Evolutionary conservation across 2,888 invertebrate genomes (phyloP).

Genomic region (Eupithecia dodoneata): DNA sequence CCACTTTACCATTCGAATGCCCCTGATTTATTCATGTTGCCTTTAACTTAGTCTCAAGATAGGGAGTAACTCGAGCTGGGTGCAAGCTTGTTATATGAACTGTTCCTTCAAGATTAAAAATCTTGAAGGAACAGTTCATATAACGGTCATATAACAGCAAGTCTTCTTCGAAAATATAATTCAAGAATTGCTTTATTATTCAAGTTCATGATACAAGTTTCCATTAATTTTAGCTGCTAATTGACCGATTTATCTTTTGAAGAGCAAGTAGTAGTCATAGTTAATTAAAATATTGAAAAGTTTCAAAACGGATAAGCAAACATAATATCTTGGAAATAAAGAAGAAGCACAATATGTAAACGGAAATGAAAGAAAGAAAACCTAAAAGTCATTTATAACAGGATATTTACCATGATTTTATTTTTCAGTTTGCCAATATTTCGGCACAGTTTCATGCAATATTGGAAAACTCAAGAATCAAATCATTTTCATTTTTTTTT

Average conservation of each 20-base stretch:
- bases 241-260: neutral
- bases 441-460: no score
- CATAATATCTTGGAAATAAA: neutral
- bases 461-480: no score
- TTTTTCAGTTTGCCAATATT: no score
- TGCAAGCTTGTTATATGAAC: neutral
- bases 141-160: neutral
- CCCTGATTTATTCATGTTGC: conserved; percentile 46
- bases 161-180: neutral
- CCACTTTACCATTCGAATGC: conserved; percentile 25
- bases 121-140: neutral
- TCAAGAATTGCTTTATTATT: neutral
- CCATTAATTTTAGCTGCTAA: neutral
- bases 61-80: neutral
- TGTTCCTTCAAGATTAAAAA: neutral
- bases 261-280: no score
- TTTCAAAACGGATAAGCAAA: no score
- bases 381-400: neutral
- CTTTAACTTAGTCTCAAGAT: conserved; percentile 38
- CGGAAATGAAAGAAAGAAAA: neutral
- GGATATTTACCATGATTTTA: no score
- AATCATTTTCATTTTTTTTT: no score
- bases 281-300: neutral
- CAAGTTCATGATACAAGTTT: neutral
- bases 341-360: neutral